Conservation (phyloP, 2,888 invertebrate genomes). For the Dusona sp. region DNA sequence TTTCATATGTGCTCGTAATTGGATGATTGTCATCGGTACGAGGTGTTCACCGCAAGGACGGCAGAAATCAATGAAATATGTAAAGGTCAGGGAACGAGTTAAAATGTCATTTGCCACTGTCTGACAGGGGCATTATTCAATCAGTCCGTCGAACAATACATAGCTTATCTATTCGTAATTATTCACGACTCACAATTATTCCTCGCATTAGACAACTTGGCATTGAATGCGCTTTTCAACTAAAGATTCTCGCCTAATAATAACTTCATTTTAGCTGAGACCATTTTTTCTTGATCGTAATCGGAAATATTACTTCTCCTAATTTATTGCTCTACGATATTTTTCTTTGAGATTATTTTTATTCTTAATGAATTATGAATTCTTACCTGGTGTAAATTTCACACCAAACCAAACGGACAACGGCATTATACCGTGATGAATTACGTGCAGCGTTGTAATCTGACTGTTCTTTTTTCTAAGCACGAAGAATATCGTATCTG, state of each 20-base stretch:
- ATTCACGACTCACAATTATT: neutral
- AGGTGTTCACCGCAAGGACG: constrained; percentile 23
- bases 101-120: neutral
- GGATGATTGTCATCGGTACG: neutral
- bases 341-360: neutral
- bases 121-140: constrained; percentile 10
- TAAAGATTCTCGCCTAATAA: neutral
- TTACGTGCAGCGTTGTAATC: constrained; percentile 95
- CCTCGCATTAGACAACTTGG: neutral
- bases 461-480: constrained; percentile 97
- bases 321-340: neutral
- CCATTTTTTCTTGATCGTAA: neutral
- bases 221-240: neutral
- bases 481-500: constrained; percentile 97
- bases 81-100: neutral
- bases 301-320: neutral
- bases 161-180: constrained; percentile 4
- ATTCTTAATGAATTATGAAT: neutral
- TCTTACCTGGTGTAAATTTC: constrained; percentile 93
- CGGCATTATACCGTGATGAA: constrained; percentile 98
- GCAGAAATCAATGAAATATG: neutral
- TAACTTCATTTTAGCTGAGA: neutral
- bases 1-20: neutral
- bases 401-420: constrained; percentile 97
- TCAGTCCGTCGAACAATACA: constrained; percentile 2